A percentile compares a stretch with the other conserved stretches of the same genome.
These are phyloP conservation scores for Marcusenius ussheri DNA, from an alignment of 2,113 vertebrate genomes.

Conservation along the genomic window DNA sequence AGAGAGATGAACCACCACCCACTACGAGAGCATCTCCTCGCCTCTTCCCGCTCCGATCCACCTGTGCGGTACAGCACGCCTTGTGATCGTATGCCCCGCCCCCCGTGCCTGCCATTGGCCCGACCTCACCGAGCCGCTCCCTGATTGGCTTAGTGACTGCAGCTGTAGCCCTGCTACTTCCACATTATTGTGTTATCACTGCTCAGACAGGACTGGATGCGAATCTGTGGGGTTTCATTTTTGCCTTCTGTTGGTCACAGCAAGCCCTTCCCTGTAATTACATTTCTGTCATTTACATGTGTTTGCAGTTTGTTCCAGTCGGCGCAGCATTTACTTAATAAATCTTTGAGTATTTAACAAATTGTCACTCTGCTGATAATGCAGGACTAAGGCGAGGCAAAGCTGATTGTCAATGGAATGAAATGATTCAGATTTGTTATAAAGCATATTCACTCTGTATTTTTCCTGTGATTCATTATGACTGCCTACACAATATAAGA, in stretches of 20 bases:
- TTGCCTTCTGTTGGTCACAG: background rate
- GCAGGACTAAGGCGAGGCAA: constrained; percentile 38
- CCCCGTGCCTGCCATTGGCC: background rate
- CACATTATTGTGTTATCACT: background rate
- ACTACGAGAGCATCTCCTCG: constrained; percentile 30
- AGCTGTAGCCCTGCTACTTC: background rate
- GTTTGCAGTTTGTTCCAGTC: constrained; percentile 39
- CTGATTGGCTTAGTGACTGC: constrained; percentile 15
- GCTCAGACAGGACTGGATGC: background rate
- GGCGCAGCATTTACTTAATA: constrained; percentile 14
- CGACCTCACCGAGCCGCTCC: background rate
- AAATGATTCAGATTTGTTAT: constrained; percentile 11
- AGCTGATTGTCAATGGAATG: constrained; percentile 11
- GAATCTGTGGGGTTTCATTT: background rate
- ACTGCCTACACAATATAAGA: constrained; percentile 1
- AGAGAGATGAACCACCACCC: constrained; percentile 36
- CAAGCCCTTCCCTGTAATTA: background rate
- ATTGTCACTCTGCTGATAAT: constrained; percentile 20
- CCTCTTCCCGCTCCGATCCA: constrained; percentile 22
- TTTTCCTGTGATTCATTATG: background rate
- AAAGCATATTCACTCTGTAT: background rate
- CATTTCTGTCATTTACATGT: constrained; percentile 15
- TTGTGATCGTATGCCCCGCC: background rate
- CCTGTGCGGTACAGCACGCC: background rate
- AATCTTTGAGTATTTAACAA: constrained; percentile 34